Evolutionary conservation across 2,888 invertebrate genomes (phyloP).

Genomic region (Frankliniella fusca): DNA sequence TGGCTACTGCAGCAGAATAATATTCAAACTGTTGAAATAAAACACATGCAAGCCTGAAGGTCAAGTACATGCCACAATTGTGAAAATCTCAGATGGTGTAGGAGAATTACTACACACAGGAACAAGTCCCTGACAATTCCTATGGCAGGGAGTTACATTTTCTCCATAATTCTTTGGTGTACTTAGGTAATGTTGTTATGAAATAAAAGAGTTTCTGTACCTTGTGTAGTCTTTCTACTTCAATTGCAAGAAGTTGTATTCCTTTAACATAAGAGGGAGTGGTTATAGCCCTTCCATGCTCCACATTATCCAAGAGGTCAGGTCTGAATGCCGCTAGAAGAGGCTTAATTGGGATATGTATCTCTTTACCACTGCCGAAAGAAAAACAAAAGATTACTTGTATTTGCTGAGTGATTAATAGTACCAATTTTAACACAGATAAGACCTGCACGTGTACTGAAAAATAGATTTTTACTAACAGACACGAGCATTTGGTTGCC

Average conservation of each 20-base stretch:
- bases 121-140: not conserved
- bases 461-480: not conserved
- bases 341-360: constrained; percentile 1
- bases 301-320: not conserved
- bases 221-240: not conserved
- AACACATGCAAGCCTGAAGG: not conserved
- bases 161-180: not conserved
- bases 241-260: not conserved
- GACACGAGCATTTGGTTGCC: not conserved
- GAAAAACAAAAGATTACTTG: not conserved
- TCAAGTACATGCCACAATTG: not conserved
- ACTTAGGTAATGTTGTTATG: not conserved
- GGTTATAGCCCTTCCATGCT: not conserved
- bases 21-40: not conserved
- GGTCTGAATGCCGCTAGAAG: not conserved
- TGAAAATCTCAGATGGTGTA: not conserved
- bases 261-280: not conserved
- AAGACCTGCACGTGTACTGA: not conserved
- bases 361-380: not conserved
- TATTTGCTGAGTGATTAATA: not conserved
- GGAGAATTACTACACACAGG: not conserved
- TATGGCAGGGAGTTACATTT: not conserved
- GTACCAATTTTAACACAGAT: not conserved
- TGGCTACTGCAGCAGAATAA: not conserved
- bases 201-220: not conserved